Base-by-base conservation (phyloP, 2,888 invertebrate species). In the Trissonchulus latispiculum region DNA sequence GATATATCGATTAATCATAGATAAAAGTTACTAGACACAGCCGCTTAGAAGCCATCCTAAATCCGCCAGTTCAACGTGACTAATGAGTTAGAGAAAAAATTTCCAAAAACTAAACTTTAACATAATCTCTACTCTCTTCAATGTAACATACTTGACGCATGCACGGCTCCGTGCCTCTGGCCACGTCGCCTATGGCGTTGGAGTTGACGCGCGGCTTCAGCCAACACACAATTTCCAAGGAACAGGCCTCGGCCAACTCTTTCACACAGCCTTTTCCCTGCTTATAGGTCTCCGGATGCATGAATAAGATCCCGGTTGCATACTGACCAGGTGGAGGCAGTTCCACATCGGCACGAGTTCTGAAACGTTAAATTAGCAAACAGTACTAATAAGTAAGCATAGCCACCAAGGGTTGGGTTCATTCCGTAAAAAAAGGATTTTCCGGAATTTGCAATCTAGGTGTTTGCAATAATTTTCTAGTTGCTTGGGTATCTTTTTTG, bases 141-240 rank as follows among this genome's bases (percentile, higher is more conserved):
- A n/a, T n/a, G n/a, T n/a, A n/a, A n/a, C n/a, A n/a, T 78, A 95
- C 96, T 88, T 99, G 99, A 79, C 94, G 89, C 88, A 97, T 95
- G 83, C 90, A 89, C 61, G 99, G 99, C 87, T 99, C 97, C 80
- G 91, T 91, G 85, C 91, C 91, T 81, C 90, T 89, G 74, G 97
- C 99, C 81, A 96, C 95, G 78, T 90, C 88, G 78, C 93, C 97
- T 81, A 99, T 92, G 77, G 89, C 89, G 73, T 89, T 86, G 82
- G 89, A 90, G 84, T 95, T 90, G 71, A 91, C 91, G 36, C 95
- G 95, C 73, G 97, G 92, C 59, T 91, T 91, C 77, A 97, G 89
- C 97, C 97, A 99, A 82, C 91, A 91, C 75, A 99, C 84, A 75
- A 97, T 90, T 85, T 86, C 87, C 78, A 96, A 86, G 36, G 89